phyloP scores from a whole-genome alignment of 2,888 invertebrate genomes.

The Chymomyza amoena region DNA sequence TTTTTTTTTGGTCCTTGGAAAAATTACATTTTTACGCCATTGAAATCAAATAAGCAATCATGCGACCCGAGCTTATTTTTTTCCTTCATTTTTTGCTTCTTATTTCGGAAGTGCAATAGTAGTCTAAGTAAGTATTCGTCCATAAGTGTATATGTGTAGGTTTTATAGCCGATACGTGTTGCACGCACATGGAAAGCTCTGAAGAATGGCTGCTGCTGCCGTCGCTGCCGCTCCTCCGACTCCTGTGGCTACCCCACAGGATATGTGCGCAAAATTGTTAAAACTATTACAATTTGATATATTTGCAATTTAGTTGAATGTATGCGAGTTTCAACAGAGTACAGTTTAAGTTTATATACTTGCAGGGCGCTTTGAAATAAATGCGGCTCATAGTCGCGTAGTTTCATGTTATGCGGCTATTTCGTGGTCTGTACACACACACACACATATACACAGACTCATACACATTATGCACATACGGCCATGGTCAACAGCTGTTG shows the following conservation, averaged over 20 bases:
- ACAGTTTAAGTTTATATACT: not conserved
- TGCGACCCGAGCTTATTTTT: not conserved
- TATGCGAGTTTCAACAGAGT: constrained; percentile 22
- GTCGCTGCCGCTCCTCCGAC: too few species aligned
- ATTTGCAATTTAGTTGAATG: constrained; percentile 65
- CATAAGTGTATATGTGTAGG: constrained; percentile 35
- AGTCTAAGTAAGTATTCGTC: not conserved
- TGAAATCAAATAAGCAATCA: constrained; percentile 7
- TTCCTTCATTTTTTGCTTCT: not conserved
- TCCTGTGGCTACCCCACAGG: not conserved
- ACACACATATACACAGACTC: not conserved
- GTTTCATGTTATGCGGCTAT: constrained; percentile 58
- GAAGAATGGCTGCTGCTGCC: too few species aligned
- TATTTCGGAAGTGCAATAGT: not conserved
- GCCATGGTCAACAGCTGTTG: constrained; percentile 52
- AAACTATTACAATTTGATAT: constrained; percentile 68
- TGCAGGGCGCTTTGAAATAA: constrained; percentile 5
- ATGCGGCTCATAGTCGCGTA: not conserved
- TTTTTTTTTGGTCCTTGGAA: not conserved
- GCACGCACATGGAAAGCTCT: constrained; percentile 40
- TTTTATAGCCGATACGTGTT: constrained; percentile 58
- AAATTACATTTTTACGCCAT: not conserved
- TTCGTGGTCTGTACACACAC: constrained; percentile 35
- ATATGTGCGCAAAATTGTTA: constrained; percentile 62
- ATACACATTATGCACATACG: not conserved